Percentiles rank a stretch among this genome's conserved stretches.
These are phyloP conservation scores for Paramisgurnus dabryanus DNA, from an alignment of 2,113 vertebrate genomes.

Conservation along the genomic window DNA sequence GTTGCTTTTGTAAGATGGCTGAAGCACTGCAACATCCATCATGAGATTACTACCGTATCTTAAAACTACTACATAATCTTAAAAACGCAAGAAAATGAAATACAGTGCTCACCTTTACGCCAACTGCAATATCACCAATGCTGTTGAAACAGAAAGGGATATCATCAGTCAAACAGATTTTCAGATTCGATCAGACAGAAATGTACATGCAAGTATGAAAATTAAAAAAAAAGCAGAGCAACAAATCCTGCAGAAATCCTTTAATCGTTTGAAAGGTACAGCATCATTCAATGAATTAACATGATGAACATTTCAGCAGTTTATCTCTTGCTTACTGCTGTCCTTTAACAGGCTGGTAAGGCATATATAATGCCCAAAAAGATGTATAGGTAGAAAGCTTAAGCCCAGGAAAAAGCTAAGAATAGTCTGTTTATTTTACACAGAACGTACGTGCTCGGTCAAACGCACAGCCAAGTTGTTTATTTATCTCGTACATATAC, in stretches of 20 bases:
- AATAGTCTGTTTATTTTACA: too few species aligned
- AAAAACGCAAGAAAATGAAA: neutral
- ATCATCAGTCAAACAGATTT: neutral
- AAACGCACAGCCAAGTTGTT: too few species aligned
- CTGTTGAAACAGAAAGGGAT: constrained; percentile 74
- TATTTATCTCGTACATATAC: too few species aligned
- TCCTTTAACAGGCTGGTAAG: neutral
- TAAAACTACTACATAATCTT: neutral
- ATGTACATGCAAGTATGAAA: constrained; percentile 1
- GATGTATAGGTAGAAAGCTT: too few species aligned
- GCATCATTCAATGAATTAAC: constrained; percentile 23
- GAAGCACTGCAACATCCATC: neutral
- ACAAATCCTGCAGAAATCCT: neutral
- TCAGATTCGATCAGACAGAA: neutral
- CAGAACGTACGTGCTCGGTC: too few species aligned
- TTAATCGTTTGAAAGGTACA: constrained; percentile 2
- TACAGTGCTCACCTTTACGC: constrained; percentile 88
- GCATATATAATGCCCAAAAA: too few species aligned
- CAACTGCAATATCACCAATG: constrained; percentile 95
- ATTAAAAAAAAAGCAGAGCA: neutral
- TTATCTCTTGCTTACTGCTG: neutral
- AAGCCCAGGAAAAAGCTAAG: too few species aligned
- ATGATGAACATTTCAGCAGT: constrained; percentile 17
- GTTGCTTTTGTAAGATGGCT: neutral
- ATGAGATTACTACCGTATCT: neutral